These are phyloP conservation scores for Noctuana brunneofusca DNA, from an alignment of 2,888 invertebrate species.

Conservation along the genomic window DNA sequence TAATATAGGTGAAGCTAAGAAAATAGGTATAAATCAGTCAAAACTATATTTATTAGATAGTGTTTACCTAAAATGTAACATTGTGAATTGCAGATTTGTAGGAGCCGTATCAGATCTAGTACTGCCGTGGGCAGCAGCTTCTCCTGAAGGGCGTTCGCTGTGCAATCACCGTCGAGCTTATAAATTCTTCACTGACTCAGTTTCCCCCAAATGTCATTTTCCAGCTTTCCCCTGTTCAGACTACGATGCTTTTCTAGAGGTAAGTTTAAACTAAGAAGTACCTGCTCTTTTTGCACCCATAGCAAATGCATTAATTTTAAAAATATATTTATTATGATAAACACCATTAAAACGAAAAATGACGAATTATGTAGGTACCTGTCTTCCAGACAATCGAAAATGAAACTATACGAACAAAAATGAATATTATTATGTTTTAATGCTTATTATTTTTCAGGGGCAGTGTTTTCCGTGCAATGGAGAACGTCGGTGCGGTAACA, in stretches of 20 bases:
- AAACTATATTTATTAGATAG: too few species aligned
- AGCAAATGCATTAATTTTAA: background rate
- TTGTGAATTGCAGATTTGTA: constrained; percentile 82
- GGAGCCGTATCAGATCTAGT: constrained; percentile 95
- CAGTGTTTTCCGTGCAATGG: constrained; percentile 77
- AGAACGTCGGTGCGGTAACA: constrained; percentile 90
- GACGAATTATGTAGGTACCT: too few species aligned
- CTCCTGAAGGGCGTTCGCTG: constrained; percentile 90
- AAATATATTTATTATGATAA: too few species aligned
- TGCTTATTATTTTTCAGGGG: constrained; percentile 56
- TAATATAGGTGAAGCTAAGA: too few species aligned
- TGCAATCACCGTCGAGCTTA: constrained; percentile 97
- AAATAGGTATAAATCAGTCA: too few species aligned
- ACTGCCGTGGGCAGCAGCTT: constrained; percentile 88
- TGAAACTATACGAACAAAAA: too few species aligned
- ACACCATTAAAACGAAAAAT: too few species aligned
- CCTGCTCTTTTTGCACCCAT: background rate
- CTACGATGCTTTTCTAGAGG: constrained; percentile 91
- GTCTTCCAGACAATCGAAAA: too few species aligned
- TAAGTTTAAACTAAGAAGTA: constrained; percentile 41
- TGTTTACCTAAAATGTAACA: too few species aligned
- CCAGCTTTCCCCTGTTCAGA: constrained; percentile 94
- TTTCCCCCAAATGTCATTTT: constrained; percentile 95
- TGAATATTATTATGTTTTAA: too few species aligned
- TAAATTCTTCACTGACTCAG: constrained; percentile 96